These are phyloP conservation scores for Drosophila anomelani DNA, from an alignment of 2,888 invertebrate genomes.

Conservation along the genomic window DNA sequence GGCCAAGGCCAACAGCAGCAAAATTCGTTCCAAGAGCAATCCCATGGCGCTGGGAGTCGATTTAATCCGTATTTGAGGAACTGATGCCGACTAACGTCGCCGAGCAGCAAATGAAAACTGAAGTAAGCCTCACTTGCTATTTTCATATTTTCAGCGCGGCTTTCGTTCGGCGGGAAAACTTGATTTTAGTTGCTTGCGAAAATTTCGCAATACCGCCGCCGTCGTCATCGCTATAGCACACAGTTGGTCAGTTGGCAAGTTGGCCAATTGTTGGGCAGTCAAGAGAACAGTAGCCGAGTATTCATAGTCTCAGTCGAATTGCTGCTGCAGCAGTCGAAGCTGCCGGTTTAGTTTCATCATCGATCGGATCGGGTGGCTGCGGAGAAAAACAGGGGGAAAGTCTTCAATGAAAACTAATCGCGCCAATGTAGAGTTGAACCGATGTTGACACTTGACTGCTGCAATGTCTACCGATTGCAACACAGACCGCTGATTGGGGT, in stretches of 20 bases:
- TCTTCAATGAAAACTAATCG: conserved; percentile 41
- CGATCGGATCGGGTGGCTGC: conserved; percentile 29
- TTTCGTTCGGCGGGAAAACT: conserved; percentile 63
- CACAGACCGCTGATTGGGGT: conserved; percentile 9
- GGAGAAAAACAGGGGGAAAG: conserved; percentile 21
- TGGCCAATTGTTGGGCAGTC: conserved; percentile 42
- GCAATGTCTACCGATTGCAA: conserved; percentile 27
- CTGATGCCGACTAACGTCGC: conserved; percentile 48
- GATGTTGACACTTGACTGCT: conserved; percentile 60
- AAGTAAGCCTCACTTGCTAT: conserved; percentile 52
- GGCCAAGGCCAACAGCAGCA: conserved; percentile 45
- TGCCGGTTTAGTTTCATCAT: conserved; percentile 28
- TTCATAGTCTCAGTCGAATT: conserved; percentile 41
- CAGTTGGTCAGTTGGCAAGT: conserved; percentile 47
- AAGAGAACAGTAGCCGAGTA: conserved; percentile 62
- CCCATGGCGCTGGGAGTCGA: conserved; percentile 20
- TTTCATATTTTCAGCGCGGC: conserved; percentile 60
- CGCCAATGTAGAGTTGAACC: conserved; percentile 15
- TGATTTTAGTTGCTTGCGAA: conserved; percentile 63
- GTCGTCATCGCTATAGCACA: conserved; percentile 36
- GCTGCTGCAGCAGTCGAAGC: conserved; percentile 10
- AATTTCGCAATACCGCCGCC: conserved; percentile 59
- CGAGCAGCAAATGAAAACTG: conserved; percentile 62
- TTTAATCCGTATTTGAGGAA: conserved; percentile 5
- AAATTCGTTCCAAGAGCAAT: conserved; percentile 32